These are phyloP conservation scores for Brachypteracias leptosomus DNA, from an alignment of 2,113 vertebrate genomes.

Conservation along the genomic window DNA sequence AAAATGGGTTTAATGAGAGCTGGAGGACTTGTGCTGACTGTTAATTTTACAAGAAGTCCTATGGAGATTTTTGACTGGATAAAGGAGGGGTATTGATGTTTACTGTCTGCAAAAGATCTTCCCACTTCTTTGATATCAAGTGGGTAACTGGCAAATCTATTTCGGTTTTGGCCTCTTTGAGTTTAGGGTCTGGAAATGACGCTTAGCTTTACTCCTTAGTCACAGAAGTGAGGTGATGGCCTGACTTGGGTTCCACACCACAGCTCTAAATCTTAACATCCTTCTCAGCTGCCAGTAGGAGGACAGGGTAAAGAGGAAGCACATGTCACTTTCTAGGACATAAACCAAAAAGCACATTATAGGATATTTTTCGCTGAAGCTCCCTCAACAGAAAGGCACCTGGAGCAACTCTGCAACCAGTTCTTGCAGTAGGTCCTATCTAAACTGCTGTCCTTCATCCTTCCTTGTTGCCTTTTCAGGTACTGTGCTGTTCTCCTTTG, in stretches of 20 bases:
- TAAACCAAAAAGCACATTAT: not conserved
- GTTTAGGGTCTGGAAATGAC: not conserved
- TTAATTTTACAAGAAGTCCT: not conserved
- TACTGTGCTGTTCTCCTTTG: not conserved
- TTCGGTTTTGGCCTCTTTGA: not conserved
- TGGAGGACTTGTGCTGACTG: not conserved
- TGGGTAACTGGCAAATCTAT: not conserved
- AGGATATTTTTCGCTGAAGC: not conserved
- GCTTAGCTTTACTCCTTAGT: not conserved
- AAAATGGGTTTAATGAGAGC: conserved; percentile 13
- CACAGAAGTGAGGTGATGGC: not conserved
- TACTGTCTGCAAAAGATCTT: not conserved
- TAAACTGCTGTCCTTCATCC: not conserved
- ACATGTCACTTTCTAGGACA: not conserved
- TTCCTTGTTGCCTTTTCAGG: not conserved
- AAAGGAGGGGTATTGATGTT: not conserved
- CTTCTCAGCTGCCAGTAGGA: not conserved
- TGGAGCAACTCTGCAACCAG: not conserved
- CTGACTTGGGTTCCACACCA: not conserved
- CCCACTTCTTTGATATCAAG: not conserved
- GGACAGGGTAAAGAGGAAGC: not conserved
- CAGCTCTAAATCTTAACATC: not conserved
- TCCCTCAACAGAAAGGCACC: not conserved
- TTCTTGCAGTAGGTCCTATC: not conserved
- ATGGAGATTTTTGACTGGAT: not conserved